Evolutionary conservation across 2,888 invertebrate species (phyloP), one percentile per base, ranked within the genome.

Genomic region (Geotrupes spiniger): DNA sequence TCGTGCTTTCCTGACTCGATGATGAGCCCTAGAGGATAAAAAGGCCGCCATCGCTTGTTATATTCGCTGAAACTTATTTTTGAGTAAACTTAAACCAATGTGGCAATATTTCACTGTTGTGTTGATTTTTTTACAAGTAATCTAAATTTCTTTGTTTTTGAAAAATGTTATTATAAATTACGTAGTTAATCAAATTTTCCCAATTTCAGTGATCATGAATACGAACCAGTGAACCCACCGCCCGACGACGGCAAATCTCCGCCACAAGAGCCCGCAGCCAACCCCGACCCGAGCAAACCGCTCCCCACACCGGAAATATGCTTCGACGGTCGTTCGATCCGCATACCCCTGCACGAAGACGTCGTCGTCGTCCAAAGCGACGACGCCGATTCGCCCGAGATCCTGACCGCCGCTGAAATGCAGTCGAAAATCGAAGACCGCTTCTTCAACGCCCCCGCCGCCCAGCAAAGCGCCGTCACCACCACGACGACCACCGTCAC

Each of bases 171-270:
- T n/a, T n/a, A n/a, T n/a, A n/a, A n/a, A n/a, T n/a, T n/a, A n/a
- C n/a, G n/a, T n/a, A n/a, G n/a, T n/a, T n/a, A n/a, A n/a, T n/a
- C n/a, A n/a, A n/a, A n/a, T 21, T 6, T 21, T 21, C 21, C 5
- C 5, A 8, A 5, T 82, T 83, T 63, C 79, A 92, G 92, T 81
- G 92, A 92, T 80, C 92, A 92, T 83, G 90, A 92, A 76, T 92
- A 92, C 78, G 92, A 92, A 78, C 89, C 90, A 62, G 86, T 92
- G 72, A 88, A 86, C 69, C 84, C 85, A 63, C 85, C 86, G 56
- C 76, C 76, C 53, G 76, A 77, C 44, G 74, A 25, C 36, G 40
- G 39, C 25, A 28, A 14, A 5, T 17, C 41, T 11, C 29, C 41
- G 6, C 42, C 10, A 17, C 10, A 14, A 11, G 57, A 49, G 39